Evolutionary conservation across 2,797 vertebrate species (phyloP).

Genomic region (Nyctalus aviator): DNA sequence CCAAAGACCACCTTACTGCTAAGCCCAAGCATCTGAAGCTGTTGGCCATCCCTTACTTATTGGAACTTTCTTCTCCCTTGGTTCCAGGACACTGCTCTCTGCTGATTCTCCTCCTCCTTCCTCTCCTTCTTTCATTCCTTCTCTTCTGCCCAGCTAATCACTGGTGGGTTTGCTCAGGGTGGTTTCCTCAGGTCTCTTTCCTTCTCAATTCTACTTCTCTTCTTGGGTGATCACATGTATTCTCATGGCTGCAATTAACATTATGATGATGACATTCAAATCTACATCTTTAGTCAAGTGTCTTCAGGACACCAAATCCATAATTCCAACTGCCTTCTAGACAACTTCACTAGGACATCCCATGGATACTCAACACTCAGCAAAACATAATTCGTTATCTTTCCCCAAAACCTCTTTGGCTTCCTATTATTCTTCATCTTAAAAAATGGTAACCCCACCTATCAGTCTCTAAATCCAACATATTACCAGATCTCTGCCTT

Average conservation of each 20-base stretch:
- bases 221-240: neutral
- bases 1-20: neutral
- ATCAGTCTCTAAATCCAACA: neutral
- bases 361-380: neutral
- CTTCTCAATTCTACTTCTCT: conserved; percentile 39
- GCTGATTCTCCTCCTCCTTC: neutral
- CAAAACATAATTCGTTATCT: neutral
- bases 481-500: neutral
- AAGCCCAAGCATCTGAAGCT: neutral
- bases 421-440: neutral
- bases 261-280: conserved; percentile 14
- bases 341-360: neutral
- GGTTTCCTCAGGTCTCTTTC: conserved; percentile 3
- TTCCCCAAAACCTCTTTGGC: neutral
- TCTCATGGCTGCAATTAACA: conserved; percentile 39
- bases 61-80: conserved; percentile 18
- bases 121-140: neutral
- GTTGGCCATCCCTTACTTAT: neutral
- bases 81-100: conserved; percentile 12
- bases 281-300: neutral
- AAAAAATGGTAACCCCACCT: neutral
- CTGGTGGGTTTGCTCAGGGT: neutral
- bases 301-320: conserved; percentile 18
- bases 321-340: neutral
- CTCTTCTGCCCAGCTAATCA: conserved; percentile 37